A percentile compares a stretch with the other conserved stretches of the same genome.
Conservation (phyloP, 2,113 vertebrate genomes). For the Strix uralensis region DNA sequence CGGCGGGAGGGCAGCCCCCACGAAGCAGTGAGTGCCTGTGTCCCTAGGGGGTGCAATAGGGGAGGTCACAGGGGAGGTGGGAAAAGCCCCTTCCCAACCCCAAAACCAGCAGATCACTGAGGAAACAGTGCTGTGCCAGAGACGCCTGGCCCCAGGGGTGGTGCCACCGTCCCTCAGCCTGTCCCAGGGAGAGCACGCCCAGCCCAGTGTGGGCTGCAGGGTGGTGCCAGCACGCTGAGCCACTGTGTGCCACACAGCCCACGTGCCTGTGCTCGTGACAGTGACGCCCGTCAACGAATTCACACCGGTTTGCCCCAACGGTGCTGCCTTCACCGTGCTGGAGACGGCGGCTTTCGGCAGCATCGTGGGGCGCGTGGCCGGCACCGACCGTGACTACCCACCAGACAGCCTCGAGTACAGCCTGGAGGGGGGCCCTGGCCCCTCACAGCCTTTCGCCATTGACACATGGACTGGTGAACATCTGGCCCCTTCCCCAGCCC, state of each 20-base stretch:
- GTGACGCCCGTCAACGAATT: slow-evolving; percentile 75
- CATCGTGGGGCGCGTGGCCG: slow-evolving; percentile 53
- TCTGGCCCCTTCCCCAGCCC: not conserved
- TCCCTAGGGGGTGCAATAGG: too few species aligned
- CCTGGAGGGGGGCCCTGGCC: not conserved
- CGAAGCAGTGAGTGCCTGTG: slow-evolving; percentile 66
- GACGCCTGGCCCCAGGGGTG: too few species aligned
- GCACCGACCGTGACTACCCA: slow-evolving; percentile 70
- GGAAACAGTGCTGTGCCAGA: not conserved
- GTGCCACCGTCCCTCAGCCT: not conserved
- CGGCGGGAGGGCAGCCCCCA: slow-evolving; percentile 15
- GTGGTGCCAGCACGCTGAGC: not conserved
- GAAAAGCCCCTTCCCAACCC: not conserved
- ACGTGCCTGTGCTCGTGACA: slow-evolving; percentile 71
- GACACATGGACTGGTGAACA: slow-evolving; percentile 52
- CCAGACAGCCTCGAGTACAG: slow-evolving; percentile 59
- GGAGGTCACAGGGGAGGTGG: not conserved
- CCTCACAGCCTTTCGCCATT: slow-evolving; percentile 62
- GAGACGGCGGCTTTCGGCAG: slow-evolving; percentile 60
- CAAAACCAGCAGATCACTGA: not conserved
- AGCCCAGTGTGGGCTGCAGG: fast-evolving
- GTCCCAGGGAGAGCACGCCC: fast-evolving
- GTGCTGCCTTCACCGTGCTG: slow-evolving; percentile 35
- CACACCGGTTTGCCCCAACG: slow-evolving; percentile 42
- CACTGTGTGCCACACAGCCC: slow-evolving; percentile 23